A percentile compares a stretch with the other conserved stretches of the same genome.
phyloP scores from a whole-genome alignment of 2,113 vertebrate genomes.

The Oenanthe melanoleuca region DNA sequence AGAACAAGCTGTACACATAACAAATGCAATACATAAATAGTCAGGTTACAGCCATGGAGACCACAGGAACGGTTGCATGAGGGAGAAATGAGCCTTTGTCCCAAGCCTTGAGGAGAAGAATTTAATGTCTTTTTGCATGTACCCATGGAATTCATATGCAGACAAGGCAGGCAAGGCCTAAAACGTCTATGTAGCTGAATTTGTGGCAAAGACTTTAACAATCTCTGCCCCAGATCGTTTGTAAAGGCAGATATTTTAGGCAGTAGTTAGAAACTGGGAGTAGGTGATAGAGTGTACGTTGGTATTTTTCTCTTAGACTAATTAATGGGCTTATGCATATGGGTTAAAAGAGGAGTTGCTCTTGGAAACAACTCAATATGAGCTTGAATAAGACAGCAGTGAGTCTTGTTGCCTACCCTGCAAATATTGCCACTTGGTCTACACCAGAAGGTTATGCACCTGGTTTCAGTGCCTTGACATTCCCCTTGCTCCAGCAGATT shows the following conservation, averaged over 20 bases:
- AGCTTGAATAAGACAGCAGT: neutral
- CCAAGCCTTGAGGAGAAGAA: neutral
- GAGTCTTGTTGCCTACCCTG: neutral
- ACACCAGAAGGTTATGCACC: neutral
- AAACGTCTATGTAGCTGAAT: neutral
- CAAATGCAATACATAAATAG: neutral
- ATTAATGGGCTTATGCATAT: neutral
- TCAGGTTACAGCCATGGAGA: neutral
- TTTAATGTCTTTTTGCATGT: neutral
- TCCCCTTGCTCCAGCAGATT: neutral
- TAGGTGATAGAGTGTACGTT: neutral
- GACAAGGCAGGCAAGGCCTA: neutral
- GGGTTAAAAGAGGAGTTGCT: neutral
- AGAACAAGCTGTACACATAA: neutral
- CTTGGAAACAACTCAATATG: neutral
- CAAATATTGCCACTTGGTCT: neutral
- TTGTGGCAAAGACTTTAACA: neutral
- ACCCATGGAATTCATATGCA: fast-evolving
- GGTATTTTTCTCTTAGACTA: neutral
- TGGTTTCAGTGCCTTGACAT: neutral
- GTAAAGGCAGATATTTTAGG: neutral
- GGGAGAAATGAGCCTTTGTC: neutral
- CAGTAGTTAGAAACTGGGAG: neutral
- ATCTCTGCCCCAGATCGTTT: fast-evolving
- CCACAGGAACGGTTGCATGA: neutral